Percentiles rank a stretch among this genome's conserved stretches.
Evolutionary conservation across 2,113 vertebrate species (phyloP).

Genomic region (Lepisosteus osseus): DNA sequence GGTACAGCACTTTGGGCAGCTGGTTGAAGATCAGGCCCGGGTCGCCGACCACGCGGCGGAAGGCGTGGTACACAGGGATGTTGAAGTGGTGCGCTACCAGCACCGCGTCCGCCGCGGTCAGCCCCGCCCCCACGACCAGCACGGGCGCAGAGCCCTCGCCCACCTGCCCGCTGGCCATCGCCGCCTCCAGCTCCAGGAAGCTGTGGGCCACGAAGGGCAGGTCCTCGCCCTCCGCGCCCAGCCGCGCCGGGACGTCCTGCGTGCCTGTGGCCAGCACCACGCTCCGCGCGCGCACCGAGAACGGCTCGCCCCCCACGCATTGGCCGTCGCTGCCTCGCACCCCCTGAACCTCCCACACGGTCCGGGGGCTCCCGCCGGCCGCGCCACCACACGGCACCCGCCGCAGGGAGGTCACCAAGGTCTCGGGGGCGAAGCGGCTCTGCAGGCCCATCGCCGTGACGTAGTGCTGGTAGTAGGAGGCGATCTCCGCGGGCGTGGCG

Average conservation of each 20-base stretch:
- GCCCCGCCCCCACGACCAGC: constrained; percentile 70
- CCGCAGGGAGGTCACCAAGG: constrained; percentile 56
- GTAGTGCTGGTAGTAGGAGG: constrained; percentile 74
- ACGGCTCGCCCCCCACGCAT: constrained; percentile 47
- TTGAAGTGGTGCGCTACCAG: constrained; percentile 65
- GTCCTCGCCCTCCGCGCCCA: constrained; percentile 64
- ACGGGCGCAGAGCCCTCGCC: constrained; percentile 55
- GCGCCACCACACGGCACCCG: constrained; percentile 30
- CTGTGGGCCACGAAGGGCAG: constrained; percentile 68
- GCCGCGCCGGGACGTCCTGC: constrained; percentile 62
- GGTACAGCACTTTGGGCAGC: constrained; percentile 72
- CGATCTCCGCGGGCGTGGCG: constrained; percentile 69
- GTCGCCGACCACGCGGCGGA: constrained; percentile 59
- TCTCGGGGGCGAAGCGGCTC: constrained; percentile 60
- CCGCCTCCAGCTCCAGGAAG: constrained; percentile 68
- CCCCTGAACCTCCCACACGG: constrained; percentile 61
- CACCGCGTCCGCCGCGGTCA: constrained; percentile 68
- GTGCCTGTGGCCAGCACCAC: constrained; percentile 73
- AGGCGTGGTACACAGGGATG: constrained; percentile 64
- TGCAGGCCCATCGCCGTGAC: constrained; percentile 63
- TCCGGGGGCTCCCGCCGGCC: constrained; percentile 14
- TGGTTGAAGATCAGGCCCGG: constrained; percentile 72
- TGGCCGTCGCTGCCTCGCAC: constrained; percentile 36
- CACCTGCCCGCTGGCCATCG: constrained; percentile 57
- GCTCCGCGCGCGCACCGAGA: constrained; percentile 56